Evolutionary conservation across 2,113 vertebrate species (phyloP).

Genomic region (Pristiophorus japonicus): DNA sequence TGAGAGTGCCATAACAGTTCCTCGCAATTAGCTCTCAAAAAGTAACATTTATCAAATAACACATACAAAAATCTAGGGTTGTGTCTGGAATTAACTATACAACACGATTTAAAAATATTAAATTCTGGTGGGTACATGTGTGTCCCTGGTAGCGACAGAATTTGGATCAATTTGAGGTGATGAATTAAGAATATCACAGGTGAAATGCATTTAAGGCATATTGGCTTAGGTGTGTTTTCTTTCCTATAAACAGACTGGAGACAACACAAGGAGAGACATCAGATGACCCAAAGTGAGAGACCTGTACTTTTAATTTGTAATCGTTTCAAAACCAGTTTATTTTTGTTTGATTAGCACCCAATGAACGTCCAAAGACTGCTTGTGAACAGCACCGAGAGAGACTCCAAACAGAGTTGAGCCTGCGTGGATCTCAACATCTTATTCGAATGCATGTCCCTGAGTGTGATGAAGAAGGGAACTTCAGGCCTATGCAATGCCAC

Average conservation of each 20-base stretch:
- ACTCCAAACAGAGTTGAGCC: slow-evolving; percentile 45
- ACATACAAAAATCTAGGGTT: too few relatives aligned
- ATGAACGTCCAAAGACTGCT: slow-evolving; percentile 43
- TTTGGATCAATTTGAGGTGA: neutral
- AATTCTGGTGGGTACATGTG: neutral
- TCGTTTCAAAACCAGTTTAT: neutral
- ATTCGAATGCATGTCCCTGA: slow-evolving; percentile 61
- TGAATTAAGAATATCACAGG: too few relatives aligned
- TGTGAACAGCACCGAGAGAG: slow-evolving; percentile 63
- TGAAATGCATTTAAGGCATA: neutral
- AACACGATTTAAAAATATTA: neutral
- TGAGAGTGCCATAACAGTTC: too few relatives aligned
- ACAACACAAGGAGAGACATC: neutral
- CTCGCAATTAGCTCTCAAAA: too few relatives aligned
- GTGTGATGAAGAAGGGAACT: slow-evolving; percentile 76
- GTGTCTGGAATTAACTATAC: neutral
- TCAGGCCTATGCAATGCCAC: slow-evolving; percentile 78
- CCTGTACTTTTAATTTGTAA: neutral
- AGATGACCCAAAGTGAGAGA: neutral
- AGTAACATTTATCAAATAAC: too few relatives aligned
- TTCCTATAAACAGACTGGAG: neutral
- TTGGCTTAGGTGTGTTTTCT: neutral
- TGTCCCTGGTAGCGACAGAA: neutral
- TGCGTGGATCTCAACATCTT: slow-evolving; percentile 39
- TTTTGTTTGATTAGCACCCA: neutral